Base-by-base conservation (phyloP, 2,888 invertebrate genomes). In the Eupithecia subumbrata region DNA sequence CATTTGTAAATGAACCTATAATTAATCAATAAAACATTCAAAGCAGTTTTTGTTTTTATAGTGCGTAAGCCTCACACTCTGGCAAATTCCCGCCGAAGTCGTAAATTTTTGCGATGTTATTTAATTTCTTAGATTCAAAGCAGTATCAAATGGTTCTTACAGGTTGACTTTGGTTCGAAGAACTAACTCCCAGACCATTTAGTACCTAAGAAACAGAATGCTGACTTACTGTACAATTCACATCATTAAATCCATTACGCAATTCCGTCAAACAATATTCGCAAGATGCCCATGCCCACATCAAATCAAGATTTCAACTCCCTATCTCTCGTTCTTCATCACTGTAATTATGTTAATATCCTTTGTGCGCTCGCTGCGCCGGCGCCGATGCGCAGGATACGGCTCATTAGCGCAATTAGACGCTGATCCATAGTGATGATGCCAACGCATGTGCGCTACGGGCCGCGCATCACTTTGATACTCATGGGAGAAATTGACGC, bases 341-440 rank as follows among this genome's bases (percentile, higher is more conserved):
- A 78, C 77, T 77, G 76, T 74, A 81, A 81, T 81, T 80, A 80
- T 80, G 82, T 71, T 79, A 82, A 80, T 81, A 81, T 81, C 79
- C 71, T 80, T 80, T 79, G 75, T 75, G 79, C 74, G 76, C 75
- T 69, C 75, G 77, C 79, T 83, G 84, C 85, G 86, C 86, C 83
- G 86, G 86, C 90, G 88, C 88, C 86, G 83, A 79, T 78, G 82
- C 81, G 82, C 86, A 91, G 91, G 92, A 92, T 89, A 89, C 86
- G 84, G 82, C 88, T 90, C 87, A 92, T 92, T 92, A 91, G 86
- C 84, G 87, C 90, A 92, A 93, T 93, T 91, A 92, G 85, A 86
- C 86, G 89, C 86, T 86, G 88, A 90, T 91, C 87, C 87, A 86
- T 86, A 81, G 86, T 85, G 79, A 81, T 82, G 82, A 80, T 72